Evolutionary conservation across 2,888 invertebrate species (phyloP).

Genomic region (Erebia aethiops): DNA sequence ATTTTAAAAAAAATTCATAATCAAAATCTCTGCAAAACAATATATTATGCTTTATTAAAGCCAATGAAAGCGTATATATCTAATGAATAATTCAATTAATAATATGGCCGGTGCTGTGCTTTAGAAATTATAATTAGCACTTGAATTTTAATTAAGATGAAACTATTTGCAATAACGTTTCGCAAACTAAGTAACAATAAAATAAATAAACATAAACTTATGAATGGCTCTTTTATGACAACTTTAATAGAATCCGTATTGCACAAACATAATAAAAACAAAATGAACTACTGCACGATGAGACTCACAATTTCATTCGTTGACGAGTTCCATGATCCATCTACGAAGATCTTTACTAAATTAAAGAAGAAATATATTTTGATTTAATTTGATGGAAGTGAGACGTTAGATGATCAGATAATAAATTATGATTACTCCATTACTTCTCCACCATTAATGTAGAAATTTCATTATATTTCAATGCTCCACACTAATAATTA

Average conservation of each 20-base stretch:
- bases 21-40: neutral
- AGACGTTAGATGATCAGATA: neutral
- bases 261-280: too few relatives aligned
- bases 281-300: too few relatives aligned
- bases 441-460: too few relatives aligned
- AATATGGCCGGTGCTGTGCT: neutral
- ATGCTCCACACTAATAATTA: too few relatives aligned
- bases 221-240: neutral
- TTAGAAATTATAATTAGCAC: slow-evolving; percentile 7
- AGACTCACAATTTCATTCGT: too few relatives aligned
- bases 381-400: neutral
- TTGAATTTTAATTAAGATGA: slow-evolving; percentile 1
- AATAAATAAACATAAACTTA: slow-evolving; percentile 2
- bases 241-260: neutral
- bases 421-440: too few relatives aligned
- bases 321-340: too few relatives aligned
- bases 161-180: slow-evolving; percentile 6
- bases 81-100: slow-evolving; percentile 13
- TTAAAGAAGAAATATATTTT: too few relatives aligned
- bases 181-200: neutral
- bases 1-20: too few relatives aligned
- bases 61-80: neutral
- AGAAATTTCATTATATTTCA: too few relatives aligned
- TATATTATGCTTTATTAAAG: neutral
- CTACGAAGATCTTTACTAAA: too few relatives aligned